A percentile compares a stretch with the other conserved stretches of the same genome.
Conservation (phyloP, 2,113 vertebrate species). For the Aegotheles bennettii region DNA sequence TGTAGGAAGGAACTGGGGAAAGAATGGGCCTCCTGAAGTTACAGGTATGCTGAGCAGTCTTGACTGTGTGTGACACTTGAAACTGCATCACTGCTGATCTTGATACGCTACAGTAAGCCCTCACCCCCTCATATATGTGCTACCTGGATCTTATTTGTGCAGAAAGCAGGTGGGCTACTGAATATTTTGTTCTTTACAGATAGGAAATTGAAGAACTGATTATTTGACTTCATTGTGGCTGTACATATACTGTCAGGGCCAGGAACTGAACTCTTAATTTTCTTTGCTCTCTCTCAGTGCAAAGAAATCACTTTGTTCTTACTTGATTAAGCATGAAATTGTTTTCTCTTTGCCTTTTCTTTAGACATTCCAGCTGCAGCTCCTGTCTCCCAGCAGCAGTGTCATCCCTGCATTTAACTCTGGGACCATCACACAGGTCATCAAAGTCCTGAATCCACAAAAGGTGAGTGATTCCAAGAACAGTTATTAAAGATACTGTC, state of each 20-base stretch:
- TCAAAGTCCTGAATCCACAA: slow-evolving; percentile 98
- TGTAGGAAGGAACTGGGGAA: not conserved
- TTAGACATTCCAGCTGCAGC: slow-evolving; percentile 99
- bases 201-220: not conserved
- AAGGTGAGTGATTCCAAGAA: slow-evolving; percentile 80
- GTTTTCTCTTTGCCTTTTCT: not conserved
- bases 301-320: not conserved
- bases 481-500: not conserved
- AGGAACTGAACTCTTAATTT: not conserved
- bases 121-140: not conserved
- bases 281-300: not conserved
- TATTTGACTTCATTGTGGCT: not conserved
- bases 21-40: not conserved
- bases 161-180: not conserved
- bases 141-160: not conserved
- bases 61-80: not conserved
- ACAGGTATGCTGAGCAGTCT: not conserved
- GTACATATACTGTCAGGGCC: not conserved
- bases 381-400: slow-evolving; percentile 97
- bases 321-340: not conserved
- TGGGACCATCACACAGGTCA: slow-evolving; percentile 95
- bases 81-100: not conserved
- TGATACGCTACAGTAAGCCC: not conserved
- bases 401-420: slow-evolving; percentile 94
- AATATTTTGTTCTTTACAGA: not conserved